Evolutionary conservation across 2,888 invertebrate species (phyloP).

Genomic region (Geophilus truncorum): DNA sequence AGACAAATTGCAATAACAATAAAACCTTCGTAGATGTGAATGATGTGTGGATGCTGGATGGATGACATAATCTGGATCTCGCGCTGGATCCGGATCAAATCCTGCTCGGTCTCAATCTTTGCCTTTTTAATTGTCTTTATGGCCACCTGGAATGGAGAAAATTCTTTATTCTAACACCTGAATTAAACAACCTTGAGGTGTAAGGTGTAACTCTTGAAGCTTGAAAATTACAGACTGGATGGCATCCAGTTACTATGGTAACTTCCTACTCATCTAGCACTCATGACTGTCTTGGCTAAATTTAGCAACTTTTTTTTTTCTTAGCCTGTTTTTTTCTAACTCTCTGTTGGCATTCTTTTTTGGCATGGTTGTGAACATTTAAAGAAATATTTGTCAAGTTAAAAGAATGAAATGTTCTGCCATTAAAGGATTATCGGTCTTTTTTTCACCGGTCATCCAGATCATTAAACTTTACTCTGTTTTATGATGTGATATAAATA

Average conservation of each 20-base stretch:
- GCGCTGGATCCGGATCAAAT: constrained; percentile 87
- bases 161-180: too few species aligned
- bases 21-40: constrained; percentile 99
- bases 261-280: not conserved
- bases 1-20: too few species aligned
- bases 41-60: constrained; percentile 96
- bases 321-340: too few species aligned
- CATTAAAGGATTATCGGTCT: not conserved
- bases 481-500: too few species aligned
- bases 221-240: not conserved
- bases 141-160: constrained; percentile 75
- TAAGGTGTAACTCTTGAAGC: too few species aligned
- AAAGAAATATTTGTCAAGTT: not conserved
- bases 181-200: too few species aligned
- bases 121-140: constrained; percentile 97
- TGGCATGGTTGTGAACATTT: too few species aligned
- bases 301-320: too few species aligned
- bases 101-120: constrained; percentile 94
- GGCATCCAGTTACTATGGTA: not conserved
- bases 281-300: constrained; percentile 1
- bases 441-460: too few species aligned
- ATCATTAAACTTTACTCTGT: too few species aligned
- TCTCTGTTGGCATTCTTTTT: not conserved
- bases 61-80: constrained; percentile 99
- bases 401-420: not conserved